These are phyloP conservation scores for Eilema sororculum DNA, from an alignment of 2,888 invertebrate species.

Conservation along the genomic window DNA sequence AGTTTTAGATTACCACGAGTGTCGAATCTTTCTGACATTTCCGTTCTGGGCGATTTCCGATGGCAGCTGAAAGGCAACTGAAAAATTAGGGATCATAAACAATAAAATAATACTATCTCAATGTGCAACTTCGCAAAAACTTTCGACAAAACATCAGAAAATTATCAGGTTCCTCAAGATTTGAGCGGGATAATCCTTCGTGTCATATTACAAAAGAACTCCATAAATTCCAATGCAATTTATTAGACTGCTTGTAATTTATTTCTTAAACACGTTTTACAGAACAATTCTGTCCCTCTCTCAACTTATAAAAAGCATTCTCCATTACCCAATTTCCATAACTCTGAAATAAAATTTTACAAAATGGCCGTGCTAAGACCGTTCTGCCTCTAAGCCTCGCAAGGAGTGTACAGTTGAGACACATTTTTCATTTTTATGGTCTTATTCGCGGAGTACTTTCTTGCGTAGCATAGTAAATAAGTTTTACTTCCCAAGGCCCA, in stretches of 20 bases:
- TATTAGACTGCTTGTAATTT: not conserved
- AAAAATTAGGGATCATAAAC: too few species aligned
- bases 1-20: too few species aligned
- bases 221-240: not conserved
- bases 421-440: constrained; percentile 53
- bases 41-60: too few species aligned
- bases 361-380: constrained; percentile 10
- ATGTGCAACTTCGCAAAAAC: too few species aligned
- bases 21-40: too few species aligned
- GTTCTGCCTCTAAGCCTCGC: not conserved
- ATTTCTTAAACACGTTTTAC: not conserved
- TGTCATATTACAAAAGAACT: not conserved
- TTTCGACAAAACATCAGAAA: too few species aligned
- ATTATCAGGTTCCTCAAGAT: not conserved
- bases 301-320: not conserved
- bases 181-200: not conserved
- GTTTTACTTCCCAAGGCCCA: constrained; percentile 35
- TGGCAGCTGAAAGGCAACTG: too few species aligned
- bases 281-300: not conserved
- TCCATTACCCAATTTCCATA: constrained; percentile 11
- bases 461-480: constrained; percentile 46
- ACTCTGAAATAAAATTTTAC: constrained; percentile 20
- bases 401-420: constrained; percentile 24
- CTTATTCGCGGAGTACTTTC: constrained; percentile 31
- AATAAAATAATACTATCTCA: too few species aligned